These are phyloP conservation scores for Propithecus coquereli DNA, from an alignment of 2,113 vertebrate genomes.

Conservation along the genomic window DNA sequence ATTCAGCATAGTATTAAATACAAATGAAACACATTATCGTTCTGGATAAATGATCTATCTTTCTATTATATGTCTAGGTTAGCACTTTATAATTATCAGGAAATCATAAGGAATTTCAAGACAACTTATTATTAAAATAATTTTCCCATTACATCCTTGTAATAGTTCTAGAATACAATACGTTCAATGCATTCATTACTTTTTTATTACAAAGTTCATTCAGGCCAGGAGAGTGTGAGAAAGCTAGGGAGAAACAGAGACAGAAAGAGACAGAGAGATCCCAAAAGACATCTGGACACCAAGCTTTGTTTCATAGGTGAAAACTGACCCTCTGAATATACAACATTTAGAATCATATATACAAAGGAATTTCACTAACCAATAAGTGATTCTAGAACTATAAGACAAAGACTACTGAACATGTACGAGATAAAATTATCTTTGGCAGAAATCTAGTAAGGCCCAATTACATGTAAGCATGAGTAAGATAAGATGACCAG, in stretches of 20 bases:
- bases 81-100: background rate
- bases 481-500: background rate
- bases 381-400: background rate
- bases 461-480: background rate
- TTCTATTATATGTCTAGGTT: background rate
- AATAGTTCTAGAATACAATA: background rate
- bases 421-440: conserved; percentile 10
- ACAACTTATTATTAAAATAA: background rate
- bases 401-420: background rate
- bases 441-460: conserved; percentile 6
- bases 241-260: background rate
- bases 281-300: background rate
- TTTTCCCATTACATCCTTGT: background rate
- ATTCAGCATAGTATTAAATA: background rate
- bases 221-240: background rate
- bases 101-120: background rate
- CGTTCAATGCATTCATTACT: background rate
- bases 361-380: background rate
- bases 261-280: background rate
- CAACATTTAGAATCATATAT: background rate
- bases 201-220: background rate
- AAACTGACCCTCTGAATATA: background rate
- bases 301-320: background rate
- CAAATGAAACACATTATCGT: background rate
- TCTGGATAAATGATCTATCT: background rate